Evolutionary conservation across 1,140 invertebrate genomes (phyloP), one percentile per base, ranked within the genome.

Genomic region (Brachionus plicatilis): DNA sequence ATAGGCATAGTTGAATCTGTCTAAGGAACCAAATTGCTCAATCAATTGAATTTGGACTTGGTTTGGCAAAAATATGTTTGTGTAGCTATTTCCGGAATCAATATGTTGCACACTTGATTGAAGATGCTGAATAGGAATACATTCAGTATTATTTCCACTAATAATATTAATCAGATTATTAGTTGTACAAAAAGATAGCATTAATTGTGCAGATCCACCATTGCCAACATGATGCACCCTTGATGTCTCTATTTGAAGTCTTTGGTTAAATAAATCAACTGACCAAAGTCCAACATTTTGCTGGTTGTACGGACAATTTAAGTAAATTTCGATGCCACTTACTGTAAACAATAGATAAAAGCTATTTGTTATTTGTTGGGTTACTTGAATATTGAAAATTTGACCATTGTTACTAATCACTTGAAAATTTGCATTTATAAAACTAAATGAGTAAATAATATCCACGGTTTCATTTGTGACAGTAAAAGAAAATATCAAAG

Each of bases 111-210:
- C 11, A 24, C 11, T 82, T 45, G 33, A 14, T 43, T 68, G n/a
- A 9, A 82, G 17, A 37, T 60, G 17, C 6, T 65, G 33, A 60
- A 41, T 3, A 12, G 50, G 8, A 60, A 82, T 24, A 53, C 76
- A 65, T n/a, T 9, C 12, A n/a, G 47, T 41, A 60, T 47, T 76
- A 47, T 76, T 76, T 76, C 7, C 24, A n/a, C n/a, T 17, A 4
- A 76, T 47, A 12, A 76, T 27, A 24, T 76, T 76, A 14, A 76
- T 76, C 6, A 76, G 17, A 50, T 20, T 76, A 47, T 76, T 76
- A 47, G 72, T 76, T 8, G 41, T 50, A 76, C 72, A 76, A 76
- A 47, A 76, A 11, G 72, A 47, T 27, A 9, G 14, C 45, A 76
- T 47, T 24, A 76, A 11, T 47, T n/a, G 17, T 43, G 12, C 9